These are phyloP conservation scores for Vannuccia rotundouncinata DNA, from an alignment of 2,888 invertebrate genomes.

Conservation along the genomic window DNA sequence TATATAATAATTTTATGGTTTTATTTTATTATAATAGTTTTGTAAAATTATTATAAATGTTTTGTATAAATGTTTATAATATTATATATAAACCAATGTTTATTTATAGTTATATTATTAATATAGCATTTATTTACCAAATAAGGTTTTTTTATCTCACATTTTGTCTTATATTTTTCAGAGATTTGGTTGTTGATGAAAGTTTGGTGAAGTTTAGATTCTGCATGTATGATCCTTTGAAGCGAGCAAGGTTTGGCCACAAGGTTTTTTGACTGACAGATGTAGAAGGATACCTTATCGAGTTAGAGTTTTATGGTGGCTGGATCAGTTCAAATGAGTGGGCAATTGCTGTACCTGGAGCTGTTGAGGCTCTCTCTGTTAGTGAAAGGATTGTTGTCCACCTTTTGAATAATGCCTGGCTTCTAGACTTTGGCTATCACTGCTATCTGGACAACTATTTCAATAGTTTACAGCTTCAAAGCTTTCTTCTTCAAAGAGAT, in stretches of 20 bases:
- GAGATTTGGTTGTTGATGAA: conserved; percentile 14
- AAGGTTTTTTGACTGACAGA: conserved; percentile 10
- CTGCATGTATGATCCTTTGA: background rate
- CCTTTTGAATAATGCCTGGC: background rate
- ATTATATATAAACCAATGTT: background rate
- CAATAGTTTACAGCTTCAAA: no score
- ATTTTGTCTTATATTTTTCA: background rate
- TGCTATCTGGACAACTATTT: no score
- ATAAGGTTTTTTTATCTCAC: background rate
- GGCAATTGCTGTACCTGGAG: background rate
- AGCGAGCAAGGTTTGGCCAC: background rate
- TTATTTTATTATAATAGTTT: background rate
- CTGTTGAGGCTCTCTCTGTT: background rate
- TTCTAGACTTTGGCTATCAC: conserved; percentile 1
- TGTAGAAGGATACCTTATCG: background rate
- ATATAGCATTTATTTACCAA: background rate
- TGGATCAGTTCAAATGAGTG: background rate
- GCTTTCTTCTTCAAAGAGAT: no score
- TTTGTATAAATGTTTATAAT: no score
- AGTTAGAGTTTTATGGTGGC: background rate
- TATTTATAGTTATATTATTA: background rate
- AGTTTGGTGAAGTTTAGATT: background rate
- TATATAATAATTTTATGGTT: background rate
- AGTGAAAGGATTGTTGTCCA: background rate
- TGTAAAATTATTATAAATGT: no score